Conservation (phyloP, 2,797 vertebrate genomes). For the Meda fulgida region DNA sequence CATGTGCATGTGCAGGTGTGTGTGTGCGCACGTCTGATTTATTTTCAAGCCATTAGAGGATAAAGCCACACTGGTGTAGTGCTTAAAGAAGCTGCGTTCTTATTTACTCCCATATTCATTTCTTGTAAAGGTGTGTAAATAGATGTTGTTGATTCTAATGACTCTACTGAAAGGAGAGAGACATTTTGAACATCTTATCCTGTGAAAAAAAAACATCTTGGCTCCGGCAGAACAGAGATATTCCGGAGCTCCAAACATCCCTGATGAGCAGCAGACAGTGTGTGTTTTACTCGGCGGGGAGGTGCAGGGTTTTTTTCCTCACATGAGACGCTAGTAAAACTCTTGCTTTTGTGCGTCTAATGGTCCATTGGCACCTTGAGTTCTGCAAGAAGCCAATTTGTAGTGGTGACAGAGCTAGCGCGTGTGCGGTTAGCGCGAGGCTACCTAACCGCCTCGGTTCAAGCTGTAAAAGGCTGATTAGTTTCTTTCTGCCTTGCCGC, state of each 20-base stretch:
- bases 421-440: conserved; percentile 53
- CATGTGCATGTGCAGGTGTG: conserved; percentile 63
- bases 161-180: not conserved
- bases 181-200: conserved; percentile 10
- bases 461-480: conserved; percentile 82
- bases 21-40: conserved; percentile 41
- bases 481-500: conserved; percentile 69
- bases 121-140: conserved; percentile 5
- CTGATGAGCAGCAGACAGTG: conserved; percentile 68
- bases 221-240: conserved; percentile 33
- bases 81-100: not conserved
- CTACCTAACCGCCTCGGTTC: conserved; percentile 64
- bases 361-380: conserved; percentile 79
- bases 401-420: conserved; percentile 65
- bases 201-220: conserved; percentile 22
- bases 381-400: conserved; percentile 82
- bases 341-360: conserved; percentile 76
- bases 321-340: conserved; percentile 69
- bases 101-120: conserved; percentile 19
- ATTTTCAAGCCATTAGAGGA: conserved; percentile 28
- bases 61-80: conserved; percentile 15
- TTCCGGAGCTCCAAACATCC: conserved; percentile 35
- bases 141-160: not conserved
- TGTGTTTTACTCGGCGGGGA: conserved; percentile 38
- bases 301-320: conserved; percentile 66